phyloP scores from a whole-genome alignment of 2,797 vertebrate species.

The Tiaroga cobitis region DNA sequence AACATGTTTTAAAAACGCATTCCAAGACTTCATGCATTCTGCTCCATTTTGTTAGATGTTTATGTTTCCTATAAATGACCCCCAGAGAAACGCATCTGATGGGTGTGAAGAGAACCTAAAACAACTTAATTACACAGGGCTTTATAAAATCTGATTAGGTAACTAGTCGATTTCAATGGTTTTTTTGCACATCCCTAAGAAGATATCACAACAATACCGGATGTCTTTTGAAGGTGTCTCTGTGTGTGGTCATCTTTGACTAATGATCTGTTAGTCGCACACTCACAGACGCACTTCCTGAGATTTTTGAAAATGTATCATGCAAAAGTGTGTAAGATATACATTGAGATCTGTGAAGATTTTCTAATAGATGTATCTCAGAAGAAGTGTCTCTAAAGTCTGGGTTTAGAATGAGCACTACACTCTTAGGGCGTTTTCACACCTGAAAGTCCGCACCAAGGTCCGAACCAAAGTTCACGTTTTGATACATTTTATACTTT shows the following conservation, averaged over 20 bases:
- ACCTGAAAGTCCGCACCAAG: no score
- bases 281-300: constrained; percentile 38
- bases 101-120: not conserved
- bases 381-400: not conserved
- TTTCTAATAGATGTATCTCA: constrained; percentile 1
- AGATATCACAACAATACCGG: not conserved
- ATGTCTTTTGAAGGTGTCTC: constrained; percentile 17
- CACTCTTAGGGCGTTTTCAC: no score
- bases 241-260: constrained; percentile 21
- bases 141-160: not conserved
- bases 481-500: no score
- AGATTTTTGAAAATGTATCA: constrained; percentile 22
- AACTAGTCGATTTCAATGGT: not conserved
- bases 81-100: not conserved
- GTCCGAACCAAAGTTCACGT: no score
- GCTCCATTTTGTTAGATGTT: not conserved
- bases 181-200: not conserved
- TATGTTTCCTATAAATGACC: not conserved
- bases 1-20: not conserved
- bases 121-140: not conserved
- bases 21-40: not conserved
- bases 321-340: constrained; percentile 33
- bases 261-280: constrained; percentile 25
- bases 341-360: constrained; percentile 27
- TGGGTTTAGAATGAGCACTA: not conserved